These are phyloP conservation scores for Villa cingulata DNA, from an alignment of 2,888 invertebrate species.

Conservation along the genomic window DNA sequence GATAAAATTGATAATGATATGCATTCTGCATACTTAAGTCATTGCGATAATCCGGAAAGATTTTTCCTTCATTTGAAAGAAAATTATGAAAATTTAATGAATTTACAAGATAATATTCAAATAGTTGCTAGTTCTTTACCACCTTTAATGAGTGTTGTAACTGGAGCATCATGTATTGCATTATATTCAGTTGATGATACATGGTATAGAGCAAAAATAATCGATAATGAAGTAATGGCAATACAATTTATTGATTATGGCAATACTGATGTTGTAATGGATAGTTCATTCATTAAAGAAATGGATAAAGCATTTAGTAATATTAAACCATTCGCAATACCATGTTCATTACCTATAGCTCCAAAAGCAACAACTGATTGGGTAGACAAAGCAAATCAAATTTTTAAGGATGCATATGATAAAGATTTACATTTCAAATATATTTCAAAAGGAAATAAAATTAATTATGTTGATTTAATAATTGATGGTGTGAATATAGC, in stretches of 20 bases:
- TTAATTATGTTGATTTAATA: slow-evolving; percentile 47
- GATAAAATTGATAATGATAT: too few relatives aligned
- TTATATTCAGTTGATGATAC: slow-evolving; percentile 68
- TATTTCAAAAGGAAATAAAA: slow-evolving; percentile 26
- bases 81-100: slow-evolving; percentile 42
- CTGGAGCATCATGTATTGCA: slow-evolving; percentile 56
- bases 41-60: slow-evolving; percentile 60
- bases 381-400: slow-evolving; percentile 48
- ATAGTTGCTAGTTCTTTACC: slow-evolving; percentile 40
- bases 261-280: slow-evolving; percentile 60
- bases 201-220: slow-evolving; percentile 87
- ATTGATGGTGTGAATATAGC: slow-evolving; percentile 46
- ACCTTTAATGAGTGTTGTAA: slow-evolving; percentile 43
- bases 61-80: slow-evolving; percentile 59
- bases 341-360: slow-evolving; percentile 53
- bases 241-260: slow-evolving; percentile 68
- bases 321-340: slow-evolving; percentile 43
- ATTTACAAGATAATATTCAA: slow-evolving; percentile 52
- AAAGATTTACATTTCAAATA: slow-evolving; percentile 31
- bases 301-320: slow-evolving; percentile 46
- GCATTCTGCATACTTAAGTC: slow-evolving; percentile 46
- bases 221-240: slow-evolving; percentile 65
- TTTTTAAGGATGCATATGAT: slow-evolving; percentile 38
- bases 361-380: slow-evolving; percentile 50
- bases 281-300: slow-evolving; percentile 45